Conservation (phyloP, 2,888 invertebrate species). For the Cecidostiba fungosa region DNA sequence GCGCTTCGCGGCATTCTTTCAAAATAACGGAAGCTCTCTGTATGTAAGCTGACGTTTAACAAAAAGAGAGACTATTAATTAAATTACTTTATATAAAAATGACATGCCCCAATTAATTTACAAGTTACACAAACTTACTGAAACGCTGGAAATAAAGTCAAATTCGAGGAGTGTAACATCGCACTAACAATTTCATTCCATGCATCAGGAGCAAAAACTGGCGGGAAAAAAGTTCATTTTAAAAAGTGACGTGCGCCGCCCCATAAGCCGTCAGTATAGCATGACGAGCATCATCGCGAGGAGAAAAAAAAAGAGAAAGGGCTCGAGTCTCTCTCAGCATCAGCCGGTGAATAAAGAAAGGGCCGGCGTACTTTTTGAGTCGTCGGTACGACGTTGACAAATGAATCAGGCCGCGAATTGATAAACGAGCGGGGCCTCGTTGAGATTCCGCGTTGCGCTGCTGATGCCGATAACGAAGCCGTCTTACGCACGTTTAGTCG, state of each 20-base stretch:
- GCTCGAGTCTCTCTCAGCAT: neutral
- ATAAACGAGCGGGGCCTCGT: conserved; percentile 69
- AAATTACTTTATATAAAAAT: too few relatives aligned
- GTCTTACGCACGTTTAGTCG: conserved; percentile 10
- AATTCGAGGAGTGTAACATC: too few relatives aligned
- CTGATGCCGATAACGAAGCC: neutral
- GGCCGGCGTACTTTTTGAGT: conserved; percentile 25
- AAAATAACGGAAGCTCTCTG: too few relatives aligned
- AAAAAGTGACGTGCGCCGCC: neutral
- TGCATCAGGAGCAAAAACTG: neutral
- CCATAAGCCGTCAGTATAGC: neutral
- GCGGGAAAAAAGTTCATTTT: neutral
- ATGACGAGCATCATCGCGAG: neutral
- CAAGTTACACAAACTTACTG: too few relatives aligned
- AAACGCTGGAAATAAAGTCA: conserved; percentile 21
- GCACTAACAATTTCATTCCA: too few relatives aligned
- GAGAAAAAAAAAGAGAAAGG: neutral
- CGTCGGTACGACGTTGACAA: conserved; percentile 71
- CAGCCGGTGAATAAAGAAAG: neutral
- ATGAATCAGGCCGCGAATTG: conserved; percentile 72
- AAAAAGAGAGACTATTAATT: too few relatives aligned
- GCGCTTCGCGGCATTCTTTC: too few relatives aligned
- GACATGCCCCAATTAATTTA: too few relatives aligned
- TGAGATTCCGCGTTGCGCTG: neutral
- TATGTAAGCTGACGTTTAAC: too few relatives aligned